Evolutionary conservation across 2,113 vertebrate species (phyloP).

Genomic region (Riparia riparia): DNA sequence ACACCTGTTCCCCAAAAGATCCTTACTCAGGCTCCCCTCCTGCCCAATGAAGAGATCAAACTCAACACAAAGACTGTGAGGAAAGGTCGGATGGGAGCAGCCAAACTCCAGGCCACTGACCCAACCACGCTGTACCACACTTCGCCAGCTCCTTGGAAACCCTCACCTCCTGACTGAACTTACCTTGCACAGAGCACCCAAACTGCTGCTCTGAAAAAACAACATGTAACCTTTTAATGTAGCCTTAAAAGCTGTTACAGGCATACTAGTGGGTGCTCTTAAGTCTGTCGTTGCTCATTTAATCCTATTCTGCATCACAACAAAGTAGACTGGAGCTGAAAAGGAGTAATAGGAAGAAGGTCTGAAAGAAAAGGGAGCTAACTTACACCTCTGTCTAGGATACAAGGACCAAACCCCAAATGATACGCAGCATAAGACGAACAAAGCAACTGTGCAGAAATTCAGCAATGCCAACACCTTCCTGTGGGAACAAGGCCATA

Average conservation of each 20-base stretch:
- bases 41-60: neutral
- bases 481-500: neutral
- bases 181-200: neutral
- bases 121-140: fast-evolving
- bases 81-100: neutral
- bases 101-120: neutral
- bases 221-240: neutral
- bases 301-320: neutral
- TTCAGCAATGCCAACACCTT: neutral
- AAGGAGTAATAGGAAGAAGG: neutral
- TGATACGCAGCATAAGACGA: fast-evolving
- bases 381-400: neutral
- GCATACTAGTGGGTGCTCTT: neutral
- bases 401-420: neutral
- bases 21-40: neutral
- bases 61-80: neutral
- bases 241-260: neutral
- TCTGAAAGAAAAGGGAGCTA: neutral
- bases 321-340: neutral
- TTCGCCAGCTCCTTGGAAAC: neutral
- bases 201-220: neutral
- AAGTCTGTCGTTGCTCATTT: neutral
- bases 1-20: neutral
- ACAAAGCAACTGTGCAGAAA: neutral
- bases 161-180: neutral